phyloP scores from a whole-genome alignment of 2,888 invertebrate species.

The Hemithea aestivaria region DNA sequence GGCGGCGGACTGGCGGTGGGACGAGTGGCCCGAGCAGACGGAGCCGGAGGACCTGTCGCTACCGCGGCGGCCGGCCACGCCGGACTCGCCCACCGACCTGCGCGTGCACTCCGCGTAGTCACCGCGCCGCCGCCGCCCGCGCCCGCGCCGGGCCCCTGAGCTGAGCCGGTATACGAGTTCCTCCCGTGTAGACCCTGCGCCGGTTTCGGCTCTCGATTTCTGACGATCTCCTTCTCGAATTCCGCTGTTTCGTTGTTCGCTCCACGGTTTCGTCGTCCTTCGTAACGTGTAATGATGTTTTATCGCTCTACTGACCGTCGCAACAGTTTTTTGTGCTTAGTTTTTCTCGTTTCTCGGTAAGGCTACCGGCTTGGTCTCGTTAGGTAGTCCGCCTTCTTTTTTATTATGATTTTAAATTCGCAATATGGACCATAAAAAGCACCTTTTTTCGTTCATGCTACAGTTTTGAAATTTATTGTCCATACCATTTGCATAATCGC shows the following conservation, averaged over 20 bases:
- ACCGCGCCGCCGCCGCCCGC: constrained; percentile 46
- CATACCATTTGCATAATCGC: constrained; percentile 73
- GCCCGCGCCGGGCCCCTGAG: constrained; percentile 34
- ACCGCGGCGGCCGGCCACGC: constrained; percentile 73
- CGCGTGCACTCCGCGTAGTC: constrained; percentile 73
- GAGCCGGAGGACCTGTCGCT: constrained; percentile 95
- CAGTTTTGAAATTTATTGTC: constrained; percentile 70
- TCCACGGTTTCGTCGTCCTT: constrained; percentile 28
- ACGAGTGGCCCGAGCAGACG: constrained; percentile 88
- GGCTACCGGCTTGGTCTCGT: constrained; percentile 53
- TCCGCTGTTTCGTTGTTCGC: constrained; percentile 21
- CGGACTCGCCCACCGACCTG: constrained; percentile 73
- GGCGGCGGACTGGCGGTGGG: constrained; percentile 69
- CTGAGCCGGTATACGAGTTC: constrained; percentile 88
- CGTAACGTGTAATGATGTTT: constrained; percentile 1
- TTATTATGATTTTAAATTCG: constrained; percentile 58
- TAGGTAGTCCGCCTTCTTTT: constrained; percentile 60
- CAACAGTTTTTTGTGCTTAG: constrained; percentile 5
- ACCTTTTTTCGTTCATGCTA: constrained; percentile 60
- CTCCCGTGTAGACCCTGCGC: constrained; percentile 78
- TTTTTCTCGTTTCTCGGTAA: constrained; percentile 49
- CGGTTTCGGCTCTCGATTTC: constrained; percentile 36
- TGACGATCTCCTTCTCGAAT: constrained; percentile 28
- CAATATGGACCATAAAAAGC: constrained; percentile 59
- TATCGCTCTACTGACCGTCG: constrained; percentile 11